Evolutionary conservation across 2,888 invertebrate species (phyloP).

Genomic region (Aethes cnicana): DNA sequence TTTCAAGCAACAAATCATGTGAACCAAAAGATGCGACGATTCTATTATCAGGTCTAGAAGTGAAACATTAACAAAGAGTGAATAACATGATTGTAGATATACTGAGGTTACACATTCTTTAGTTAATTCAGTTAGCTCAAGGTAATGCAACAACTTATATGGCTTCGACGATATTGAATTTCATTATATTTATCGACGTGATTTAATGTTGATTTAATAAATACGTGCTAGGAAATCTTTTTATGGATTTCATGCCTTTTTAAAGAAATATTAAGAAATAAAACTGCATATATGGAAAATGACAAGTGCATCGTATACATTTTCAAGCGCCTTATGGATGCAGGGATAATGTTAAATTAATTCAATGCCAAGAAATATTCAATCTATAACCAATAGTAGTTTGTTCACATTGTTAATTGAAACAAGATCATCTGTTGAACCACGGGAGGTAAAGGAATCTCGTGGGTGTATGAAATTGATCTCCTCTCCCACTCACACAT

Average conservation of each 20-base stretch:
- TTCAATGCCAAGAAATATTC: slow-evolving; percentile 20
- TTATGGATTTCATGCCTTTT: neutral
- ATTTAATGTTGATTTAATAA: slow-evolving; percentile 1
- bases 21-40: neutral
- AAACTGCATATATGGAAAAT: too few relatives aligned
- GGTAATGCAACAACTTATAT: slow-evolving; percentile 27
- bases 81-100: neutral
- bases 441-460: slow-evolving; percentile 52
- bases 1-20: neutral
- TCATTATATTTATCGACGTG: slow-evolving; percentile 16
- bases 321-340: too few relatives aligned
- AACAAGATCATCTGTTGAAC: slow-evolving; percentile 60
- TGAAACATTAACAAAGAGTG: neutral
- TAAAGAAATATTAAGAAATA: slow-evolving; percentile 11
- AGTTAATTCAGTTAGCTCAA: slow-evolving; percentile 27
- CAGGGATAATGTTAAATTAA: slow-evolving; percentile 8
- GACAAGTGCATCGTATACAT: too few relatives aligned
- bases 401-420: slow-evolving; percentile 64
- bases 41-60: neutral
- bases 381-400: slow-evolving; percentile 30
- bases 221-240: slow-evolving; percentile 1
- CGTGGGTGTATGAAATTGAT: slow-evolving; percentile 57
- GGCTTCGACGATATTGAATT: slow-evolving; percentile 27
- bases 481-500: slow-evolving; percentile 42
- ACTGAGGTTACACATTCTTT: slow-evolving; percentile 13